phyloP scores from a whole-genome alignment of 1,140 invertebrate species.

The Caenorhabditis latens region DNA sequence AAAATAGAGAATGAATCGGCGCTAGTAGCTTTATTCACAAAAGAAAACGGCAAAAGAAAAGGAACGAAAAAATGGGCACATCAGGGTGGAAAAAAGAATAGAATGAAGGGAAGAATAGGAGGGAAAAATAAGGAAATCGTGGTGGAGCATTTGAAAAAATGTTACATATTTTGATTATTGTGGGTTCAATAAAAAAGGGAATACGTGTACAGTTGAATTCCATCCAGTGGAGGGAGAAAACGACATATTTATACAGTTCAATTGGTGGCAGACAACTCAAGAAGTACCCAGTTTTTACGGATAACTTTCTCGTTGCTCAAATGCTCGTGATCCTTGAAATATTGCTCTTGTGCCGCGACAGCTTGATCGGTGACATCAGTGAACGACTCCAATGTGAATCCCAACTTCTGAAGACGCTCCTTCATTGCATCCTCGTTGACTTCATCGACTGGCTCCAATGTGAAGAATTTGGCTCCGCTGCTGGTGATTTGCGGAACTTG shows the following conservation, averaged over 20 bases:
- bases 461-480: conserved; percentile 60
- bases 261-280: conserved; percentile 31
- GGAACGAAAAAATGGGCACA: not conserved
- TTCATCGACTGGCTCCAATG: conserved; percentile 65
- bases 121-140: not conserved
- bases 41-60: not conserved
- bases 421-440: conserved; percentile 55
- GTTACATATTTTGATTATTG: not conserved
- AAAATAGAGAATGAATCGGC: conserved; percentile 43
- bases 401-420: conserved; percentile 37
- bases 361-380: conserved; percentile 66
- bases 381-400: conserved; percentile 57
- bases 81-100: not conserved
- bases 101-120: conserved; percentile 4
- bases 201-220: conserved; percentile 24
- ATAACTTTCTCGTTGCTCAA: conserved; percentile 46
- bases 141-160: not conserved
- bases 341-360: conserved; percentile 56
- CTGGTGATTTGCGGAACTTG: conserved; percentile 61
- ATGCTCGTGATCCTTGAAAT: conserved; percentile 60
- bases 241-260: conserved; percentile 6
- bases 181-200: not conserved
- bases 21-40: conserved; percentile 51
- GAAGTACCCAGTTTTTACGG: conserved; percentile 56
- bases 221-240: conserved; percentile 18